phyloP scores from a whole-genome alignment of 1,140 invertebrate genomes.

The Drosophila truncata region DNA sequence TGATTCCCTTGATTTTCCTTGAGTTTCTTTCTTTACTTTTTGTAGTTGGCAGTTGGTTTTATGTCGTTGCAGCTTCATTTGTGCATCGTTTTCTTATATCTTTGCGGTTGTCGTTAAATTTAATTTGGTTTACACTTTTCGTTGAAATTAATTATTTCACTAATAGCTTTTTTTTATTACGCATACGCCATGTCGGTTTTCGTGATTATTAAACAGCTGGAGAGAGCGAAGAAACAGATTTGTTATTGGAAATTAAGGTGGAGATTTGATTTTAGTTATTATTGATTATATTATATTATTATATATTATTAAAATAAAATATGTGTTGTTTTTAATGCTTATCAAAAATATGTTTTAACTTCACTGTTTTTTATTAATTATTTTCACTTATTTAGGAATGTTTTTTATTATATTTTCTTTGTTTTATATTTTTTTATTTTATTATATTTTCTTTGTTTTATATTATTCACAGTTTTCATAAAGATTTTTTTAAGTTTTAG shows the following conservation, averaged over 20 bases:
- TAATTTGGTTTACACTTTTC: conserved; percentile 36
- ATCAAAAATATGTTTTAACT: not conserved
- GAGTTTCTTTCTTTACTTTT: conserved; percentile 13
- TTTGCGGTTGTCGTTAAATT: conserved; percentile 41
- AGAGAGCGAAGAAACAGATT: not conserved
- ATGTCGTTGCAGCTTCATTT: conserved; percentile 75
- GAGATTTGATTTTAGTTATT: not conserved
- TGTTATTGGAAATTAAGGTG: not conserved
- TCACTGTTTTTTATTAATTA: not conserved
- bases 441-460: not conserved
- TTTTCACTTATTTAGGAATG: not conserved
- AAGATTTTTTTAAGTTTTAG: not conserved
- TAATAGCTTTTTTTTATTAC: conserved; percentile 28
- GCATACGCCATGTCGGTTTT: conserved; percentile 51
- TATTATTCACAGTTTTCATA: not conserved
- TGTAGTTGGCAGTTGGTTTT: conserved; percentile 59
- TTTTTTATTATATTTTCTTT: too few species aligned
- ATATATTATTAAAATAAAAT: not conserved
- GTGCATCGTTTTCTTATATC: conserved; percentile 73
- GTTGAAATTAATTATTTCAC: conserved; percentile 27
- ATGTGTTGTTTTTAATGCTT: not conserved
- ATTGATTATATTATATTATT: not conserved
- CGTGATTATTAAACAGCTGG: conserved; percentile 43
- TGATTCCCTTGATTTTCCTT: conserved; percentile 9
- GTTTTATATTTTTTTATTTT: not conserved